phyloP scores from a whole-genome alignment of 92 coral and sea anemone genomes.

The Parazoanthus darwini region DNA sequence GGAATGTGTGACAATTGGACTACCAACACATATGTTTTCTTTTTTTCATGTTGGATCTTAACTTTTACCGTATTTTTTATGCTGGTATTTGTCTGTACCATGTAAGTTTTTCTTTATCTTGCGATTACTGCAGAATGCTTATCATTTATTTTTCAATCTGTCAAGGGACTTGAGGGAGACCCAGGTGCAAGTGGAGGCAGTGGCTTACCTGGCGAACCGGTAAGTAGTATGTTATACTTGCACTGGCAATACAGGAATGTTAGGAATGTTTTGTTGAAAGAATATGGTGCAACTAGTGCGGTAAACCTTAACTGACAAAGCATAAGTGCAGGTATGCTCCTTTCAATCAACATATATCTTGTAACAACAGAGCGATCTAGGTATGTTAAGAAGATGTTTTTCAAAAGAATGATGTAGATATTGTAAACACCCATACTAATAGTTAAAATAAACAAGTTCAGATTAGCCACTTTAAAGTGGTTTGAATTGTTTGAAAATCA shows the following conservation, averaged over 20 bases:
- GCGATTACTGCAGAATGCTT: too few relatives aligned
- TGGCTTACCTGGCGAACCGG: constrained; percentile 2
- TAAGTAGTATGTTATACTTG: not conserved
- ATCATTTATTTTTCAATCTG: not conserved
- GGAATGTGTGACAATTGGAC: too few relatives aligned
- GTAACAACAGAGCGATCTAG: not conserved
- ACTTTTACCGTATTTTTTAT: too few relatives aligned
- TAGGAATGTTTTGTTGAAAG: not conserved
- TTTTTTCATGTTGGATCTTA: too few relatives aligned
- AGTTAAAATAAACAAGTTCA: not conserved
- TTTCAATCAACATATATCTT: too few relatives aligned
- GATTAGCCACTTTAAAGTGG: not conserved
- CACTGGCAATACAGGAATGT: not conserved
- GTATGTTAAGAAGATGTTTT: too few relatives aligned
- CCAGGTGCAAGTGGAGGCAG: not conserved
- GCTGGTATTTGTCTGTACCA: not conserved
- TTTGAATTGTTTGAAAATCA: too few relatives aligned
- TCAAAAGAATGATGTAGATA: not conserved
- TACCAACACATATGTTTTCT: too few relatives aligned
- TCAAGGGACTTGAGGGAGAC: constrained; percentile 21
- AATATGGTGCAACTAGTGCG: not conserved
- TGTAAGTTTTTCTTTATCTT: not conserved
- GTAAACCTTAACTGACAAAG: too few relatives aligned
- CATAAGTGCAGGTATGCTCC: not conserved
- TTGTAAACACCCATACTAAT: too few relatives aligned